phyloP scores from a whole-genome alignment of 2,888 invertebrate species.

The Gisinianus flammeolus region DNA sequence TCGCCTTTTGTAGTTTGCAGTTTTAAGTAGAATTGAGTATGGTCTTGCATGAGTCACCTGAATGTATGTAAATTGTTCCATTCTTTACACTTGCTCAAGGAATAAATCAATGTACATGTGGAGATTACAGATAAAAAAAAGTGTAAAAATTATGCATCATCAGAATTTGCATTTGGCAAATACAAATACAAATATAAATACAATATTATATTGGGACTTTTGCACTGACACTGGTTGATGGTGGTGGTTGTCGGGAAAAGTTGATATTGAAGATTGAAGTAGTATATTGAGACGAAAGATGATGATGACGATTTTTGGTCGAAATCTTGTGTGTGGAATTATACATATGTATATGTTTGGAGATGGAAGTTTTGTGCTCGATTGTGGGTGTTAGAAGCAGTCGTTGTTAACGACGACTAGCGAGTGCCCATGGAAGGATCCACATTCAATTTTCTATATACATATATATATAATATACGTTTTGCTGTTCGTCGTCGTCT shows the following conservation, averaged over 20 bases:
- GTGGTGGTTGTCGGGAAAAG: neutral
- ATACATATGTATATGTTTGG: neutral
- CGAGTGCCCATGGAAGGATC: too few species aligned
- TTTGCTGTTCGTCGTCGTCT: too few species aligned
- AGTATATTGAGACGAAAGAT: neutral
- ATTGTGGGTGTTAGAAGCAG: too few species aligned
- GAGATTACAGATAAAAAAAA: too few species aligned
- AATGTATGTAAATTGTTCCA: too few species aligned
- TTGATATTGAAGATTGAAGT: neutral
- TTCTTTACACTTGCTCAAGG: too few species aligned
- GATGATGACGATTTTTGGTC: slow-evolving; percentile 15
- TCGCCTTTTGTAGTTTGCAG: neutral
- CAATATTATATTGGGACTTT: too few species aligned
- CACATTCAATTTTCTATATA: slow-evolving; percentile 5
- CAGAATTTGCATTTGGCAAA: neutral
- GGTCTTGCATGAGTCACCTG: neutral
- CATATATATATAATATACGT: neutral
- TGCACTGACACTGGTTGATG: too few species aligned
- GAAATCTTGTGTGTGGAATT: slow-evolving; percentile 19
- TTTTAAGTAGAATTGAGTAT: neutral
- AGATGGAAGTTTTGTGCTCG: neutral
- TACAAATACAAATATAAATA: neutral
- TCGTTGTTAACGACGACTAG: too few species aligned
- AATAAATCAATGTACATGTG: too few species aligned
- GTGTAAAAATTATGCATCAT: too few species aligned